Percentiles rank a stretch among this genome's conserved stretches.
Evolutionary conservation across 2,888 invertebrate genomes (phyloP).

Genomic region (Cynaeus angustus): DNA sequence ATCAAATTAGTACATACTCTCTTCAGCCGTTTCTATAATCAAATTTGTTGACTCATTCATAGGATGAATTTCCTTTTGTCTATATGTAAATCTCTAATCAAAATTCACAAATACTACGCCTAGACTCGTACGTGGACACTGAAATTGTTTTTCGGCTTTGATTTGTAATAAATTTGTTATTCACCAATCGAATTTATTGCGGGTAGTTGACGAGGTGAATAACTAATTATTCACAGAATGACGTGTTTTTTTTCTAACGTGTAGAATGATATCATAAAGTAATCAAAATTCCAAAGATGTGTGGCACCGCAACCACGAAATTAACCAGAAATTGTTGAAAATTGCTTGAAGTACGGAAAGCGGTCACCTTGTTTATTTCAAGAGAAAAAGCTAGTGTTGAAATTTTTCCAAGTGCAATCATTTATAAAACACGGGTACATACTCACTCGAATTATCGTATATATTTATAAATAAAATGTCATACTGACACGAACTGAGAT

Average conservation of each 20-base stretch:
- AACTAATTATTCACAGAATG: neutral
- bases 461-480: no score
- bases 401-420: no score
- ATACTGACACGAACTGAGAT: no score
- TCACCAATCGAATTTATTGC: constrained; percentile 1
- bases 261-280: constrained; percentile 36
- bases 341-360: no score
- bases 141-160: constrained; percentile 21
- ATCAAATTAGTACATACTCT: no score
- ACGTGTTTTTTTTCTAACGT: constrained; percentile 25
- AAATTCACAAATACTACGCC: constrained; percentile 21
- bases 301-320: neutral
- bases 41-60: neutral
- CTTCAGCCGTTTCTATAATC: neutral
- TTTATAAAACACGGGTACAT: no score
- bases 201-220: neutral
- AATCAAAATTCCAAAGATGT: constrained; percentile 26
- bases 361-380: no score
- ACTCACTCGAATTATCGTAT: no score
- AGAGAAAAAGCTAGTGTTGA: no score
- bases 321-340: neutral
- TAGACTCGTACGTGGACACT: constrained; percentile 3
- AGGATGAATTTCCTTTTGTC: constrained; percentile 1
- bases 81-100: constrained; percentile 14
- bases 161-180: neutral